Percentiles rank a stretch among this genome's conserved stretches.
These are phyloP conservation scores for Suricata suricatta DNA, from an alignment of 2,113 vertebrate species.

Conservation along the genomic window DNA sequence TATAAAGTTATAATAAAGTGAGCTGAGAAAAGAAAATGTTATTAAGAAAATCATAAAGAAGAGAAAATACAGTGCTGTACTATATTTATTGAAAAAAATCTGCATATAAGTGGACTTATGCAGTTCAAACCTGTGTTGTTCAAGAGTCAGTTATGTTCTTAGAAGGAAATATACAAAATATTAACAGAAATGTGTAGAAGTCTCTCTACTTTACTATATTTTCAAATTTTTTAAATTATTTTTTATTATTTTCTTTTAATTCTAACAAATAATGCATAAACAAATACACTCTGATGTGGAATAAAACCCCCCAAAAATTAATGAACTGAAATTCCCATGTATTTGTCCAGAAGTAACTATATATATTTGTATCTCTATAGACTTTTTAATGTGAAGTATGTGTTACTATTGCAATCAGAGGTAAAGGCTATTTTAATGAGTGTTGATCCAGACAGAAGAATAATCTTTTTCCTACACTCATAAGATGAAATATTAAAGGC, in stretches of 20 bases:
- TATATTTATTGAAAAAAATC: background rate
- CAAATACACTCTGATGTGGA: background rate
- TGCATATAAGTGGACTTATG: background rate
- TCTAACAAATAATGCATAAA: background rate
- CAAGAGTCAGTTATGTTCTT: background rate
- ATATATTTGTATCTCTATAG: background rate
- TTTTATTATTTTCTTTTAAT: background rate
- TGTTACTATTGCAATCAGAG: background rate
- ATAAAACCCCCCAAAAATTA: background rate
- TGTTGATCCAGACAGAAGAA: background rate
- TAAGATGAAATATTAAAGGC: background rate
- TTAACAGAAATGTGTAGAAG: background rate
- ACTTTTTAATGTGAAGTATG: background rate
- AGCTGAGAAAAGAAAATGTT: background rate
- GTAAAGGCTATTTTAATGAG: background rate
- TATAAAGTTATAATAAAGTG: background rate
- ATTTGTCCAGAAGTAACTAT: background rate
- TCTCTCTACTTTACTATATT: background rate
- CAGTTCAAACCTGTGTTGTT: background rate
- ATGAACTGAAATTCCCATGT: background rate
- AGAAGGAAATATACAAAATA: slow-evolving; percentile 1
- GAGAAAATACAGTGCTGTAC: background rate
- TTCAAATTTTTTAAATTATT: background rate
- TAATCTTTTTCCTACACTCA: background rate
- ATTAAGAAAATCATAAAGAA: background rate